Evolutionary conservation across 1,140 invertebrate species (phyloP).

Genomic region (Drosophila santomea): DNA sequence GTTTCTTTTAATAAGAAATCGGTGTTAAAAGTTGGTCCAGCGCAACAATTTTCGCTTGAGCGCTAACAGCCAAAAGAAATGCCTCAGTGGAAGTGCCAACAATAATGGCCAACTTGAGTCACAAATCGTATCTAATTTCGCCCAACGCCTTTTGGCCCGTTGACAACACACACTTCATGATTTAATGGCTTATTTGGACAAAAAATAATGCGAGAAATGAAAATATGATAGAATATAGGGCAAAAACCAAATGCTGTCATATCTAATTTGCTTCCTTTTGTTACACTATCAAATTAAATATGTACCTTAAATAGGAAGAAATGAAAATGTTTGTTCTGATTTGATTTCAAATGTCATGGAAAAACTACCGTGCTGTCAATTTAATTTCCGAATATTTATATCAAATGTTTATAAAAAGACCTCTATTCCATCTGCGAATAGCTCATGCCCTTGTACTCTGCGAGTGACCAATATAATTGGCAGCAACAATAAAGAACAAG

Average conservation of each 20-base stretch:
- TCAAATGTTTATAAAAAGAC: too few relatives aligned
- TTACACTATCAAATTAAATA: too few relatives aligned
- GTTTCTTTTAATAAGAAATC: conserved; percentile 1
- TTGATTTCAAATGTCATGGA: too few relatives aligned
- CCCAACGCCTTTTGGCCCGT: not conserved
- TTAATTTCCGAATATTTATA: too few relatives aligned
- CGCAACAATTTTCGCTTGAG: conserved; percentile 8
- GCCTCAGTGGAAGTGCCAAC: conserved; percentile 15
- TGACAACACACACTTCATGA: not conserved
- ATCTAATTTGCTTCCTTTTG: too few relatives aligned
- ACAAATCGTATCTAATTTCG: conserved; percentile 40
- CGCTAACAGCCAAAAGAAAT: conserved; percentile 9
- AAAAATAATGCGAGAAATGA: not conserved
- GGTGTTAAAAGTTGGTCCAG: conserved; percentile 52
- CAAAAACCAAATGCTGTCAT: too few relatives aligned
- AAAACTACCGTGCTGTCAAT: too few relatives aligned
- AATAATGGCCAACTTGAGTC: conserved; percentile 14
- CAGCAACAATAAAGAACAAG: conserved; percentile 14
- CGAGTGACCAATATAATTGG: conserved; percentile 7
- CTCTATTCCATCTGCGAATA: not conserved
- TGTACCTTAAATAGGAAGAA: too few relatives aligned
- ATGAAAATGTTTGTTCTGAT: too few relatives aligned
- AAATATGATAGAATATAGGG: too few relatives aligned
- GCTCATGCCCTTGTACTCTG: conserved; percentile 1
- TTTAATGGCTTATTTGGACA: conserved; percentile 23